These are phyloP conservation scores for Salarias fasciatus DNA, from an alignment of 2,797 vertebrate species.

Conservation along the genomic window DNA sequence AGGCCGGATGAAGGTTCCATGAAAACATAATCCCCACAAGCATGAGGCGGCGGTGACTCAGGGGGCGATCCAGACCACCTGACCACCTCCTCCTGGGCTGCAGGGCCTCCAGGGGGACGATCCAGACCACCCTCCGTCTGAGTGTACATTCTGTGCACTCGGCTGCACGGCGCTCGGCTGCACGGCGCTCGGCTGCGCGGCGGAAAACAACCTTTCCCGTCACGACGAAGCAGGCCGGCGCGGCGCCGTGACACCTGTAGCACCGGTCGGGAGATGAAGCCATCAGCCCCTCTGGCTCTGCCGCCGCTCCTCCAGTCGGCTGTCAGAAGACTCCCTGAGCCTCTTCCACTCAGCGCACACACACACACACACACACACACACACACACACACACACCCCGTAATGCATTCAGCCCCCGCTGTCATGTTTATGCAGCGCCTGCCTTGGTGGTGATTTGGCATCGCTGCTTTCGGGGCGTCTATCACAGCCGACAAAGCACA, in stretches of 20 bases:
- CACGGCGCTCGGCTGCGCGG: not conserved
- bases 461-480: conserved; percentile 26
- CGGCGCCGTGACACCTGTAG: conserved; percentile 11
- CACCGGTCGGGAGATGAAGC: conserved; percentile 21
- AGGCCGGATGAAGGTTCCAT: no score
- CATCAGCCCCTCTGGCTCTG: conserved; percentile 7
- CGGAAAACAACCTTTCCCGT: not conserved
- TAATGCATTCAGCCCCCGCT: conserved; percentile 45
- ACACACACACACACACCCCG: no score
- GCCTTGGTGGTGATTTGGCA: conserved; percentile 48
- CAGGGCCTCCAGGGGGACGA: no score
- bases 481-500: conserved; percentile 53
- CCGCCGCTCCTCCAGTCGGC: conserved; percentile 11
- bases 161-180: conserved; percentile 1
- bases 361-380: no score
- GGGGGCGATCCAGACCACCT: no score
- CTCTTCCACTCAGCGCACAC: conserved; percentile 30
- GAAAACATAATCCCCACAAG: no score
- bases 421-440: conserved; percentile 40
- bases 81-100: no score
- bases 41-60: no score
- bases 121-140: no score
- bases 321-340: conserved; percentile 34
- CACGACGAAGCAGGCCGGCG: no score
- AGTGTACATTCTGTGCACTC: conserved; percentile 9